Percentiles rank a stretch among this genome's conserved stretches.
These are phyloP conservation scores for Oppia nitens DNA, from an alignment of 1,140 invertebrate species.

Conservation along the genomic window DNA sequence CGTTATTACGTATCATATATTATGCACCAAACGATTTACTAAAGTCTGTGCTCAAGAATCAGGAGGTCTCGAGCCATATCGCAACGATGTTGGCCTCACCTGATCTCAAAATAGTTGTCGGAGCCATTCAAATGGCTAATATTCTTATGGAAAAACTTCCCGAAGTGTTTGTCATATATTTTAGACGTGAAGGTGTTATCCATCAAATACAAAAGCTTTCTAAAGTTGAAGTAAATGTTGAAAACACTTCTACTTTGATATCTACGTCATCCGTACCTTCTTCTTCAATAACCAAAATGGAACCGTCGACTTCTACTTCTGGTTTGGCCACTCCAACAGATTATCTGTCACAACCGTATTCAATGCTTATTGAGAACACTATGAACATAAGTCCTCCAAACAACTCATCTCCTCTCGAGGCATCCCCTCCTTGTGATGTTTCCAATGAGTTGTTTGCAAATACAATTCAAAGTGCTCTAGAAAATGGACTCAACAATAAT, in stretches of 20 bases:
- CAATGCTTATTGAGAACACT: not conserved
- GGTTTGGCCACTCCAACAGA: not conserved
- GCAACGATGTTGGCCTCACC: slow-evolving; percentile 93
- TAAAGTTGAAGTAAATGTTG: slow-evolving; percentile 35
- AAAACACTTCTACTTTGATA: slow-evolving; percentile 7
- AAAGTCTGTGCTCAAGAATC: slow-evolving; percentile 67
- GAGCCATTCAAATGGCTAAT: slow-evolving; percentile 88
- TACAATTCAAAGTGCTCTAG: not conserved
- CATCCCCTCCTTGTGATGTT: not conserved
- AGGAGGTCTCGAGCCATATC: slow-evolving; percentile 88
- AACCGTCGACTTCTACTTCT: not conserved
- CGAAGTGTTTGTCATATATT: slow-evolving; percentile 82
- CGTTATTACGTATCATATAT: slow-evolving; percentile 87
- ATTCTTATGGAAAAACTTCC: slow-evolving; percentile 90
- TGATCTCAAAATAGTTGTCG: slow-evolving; percentile 85
- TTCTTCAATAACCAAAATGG: not conserved
- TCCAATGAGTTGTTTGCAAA: not conserved
- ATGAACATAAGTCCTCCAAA: not conserved
- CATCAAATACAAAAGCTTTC: slow-evolving; percentile 69
- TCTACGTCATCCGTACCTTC: not conserved
- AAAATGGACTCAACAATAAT: not conserved
- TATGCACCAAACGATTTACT: slow-evolving; percentile 44
- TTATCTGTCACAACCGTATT: not conserved
- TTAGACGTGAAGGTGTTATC: slow-evolving; percentile 81
- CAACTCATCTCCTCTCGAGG: not conserved